Evolutionary conservation across 2,888 invertebrate genomes (phyloP).

Genomic region (Choreutis nemorana): DNA sequence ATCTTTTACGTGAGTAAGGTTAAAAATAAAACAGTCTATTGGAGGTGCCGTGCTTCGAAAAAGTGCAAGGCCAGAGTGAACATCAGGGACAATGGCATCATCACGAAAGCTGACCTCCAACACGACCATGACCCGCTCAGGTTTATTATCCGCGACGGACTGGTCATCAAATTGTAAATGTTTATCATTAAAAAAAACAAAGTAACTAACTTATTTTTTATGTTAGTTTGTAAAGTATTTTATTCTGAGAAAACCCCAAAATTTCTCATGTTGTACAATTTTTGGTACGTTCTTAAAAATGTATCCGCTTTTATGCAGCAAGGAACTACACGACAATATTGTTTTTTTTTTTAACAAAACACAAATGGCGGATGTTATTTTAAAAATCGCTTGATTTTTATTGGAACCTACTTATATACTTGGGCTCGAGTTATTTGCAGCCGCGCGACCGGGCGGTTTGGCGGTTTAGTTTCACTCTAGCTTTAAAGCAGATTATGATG

Average conservation of each 20-base stretch:
- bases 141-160: conserved; percentile 3
- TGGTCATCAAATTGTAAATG: conserved; percentile 1
- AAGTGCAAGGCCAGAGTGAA: conserved; percentile 47
- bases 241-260: no score
- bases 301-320: neutral
- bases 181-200: neutral
- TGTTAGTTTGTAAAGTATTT: no score
- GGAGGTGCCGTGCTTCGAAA: conserved; percentile 13
- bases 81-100: conserved; percentile 9
- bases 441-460: no score
- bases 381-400: neutral
- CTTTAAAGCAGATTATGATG: no score
- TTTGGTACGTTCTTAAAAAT: neutral
- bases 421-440: no score
- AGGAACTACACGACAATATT: neutral
- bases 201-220: no score
- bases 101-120: conserved; percentile 19
- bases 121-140: conserved; percentile 6
- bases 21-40: conserved; percentile 6
- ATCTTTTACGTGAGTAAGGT: no score
- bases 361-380: neutral
- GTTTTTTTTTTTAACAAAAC: neutral
- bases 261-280: neutral
- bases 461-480: no score
- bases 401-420: neutral